phyloP scores from a whole-genome alignment of 2,888 invertebrate species.

The Arctia plantaginis region DNA sequence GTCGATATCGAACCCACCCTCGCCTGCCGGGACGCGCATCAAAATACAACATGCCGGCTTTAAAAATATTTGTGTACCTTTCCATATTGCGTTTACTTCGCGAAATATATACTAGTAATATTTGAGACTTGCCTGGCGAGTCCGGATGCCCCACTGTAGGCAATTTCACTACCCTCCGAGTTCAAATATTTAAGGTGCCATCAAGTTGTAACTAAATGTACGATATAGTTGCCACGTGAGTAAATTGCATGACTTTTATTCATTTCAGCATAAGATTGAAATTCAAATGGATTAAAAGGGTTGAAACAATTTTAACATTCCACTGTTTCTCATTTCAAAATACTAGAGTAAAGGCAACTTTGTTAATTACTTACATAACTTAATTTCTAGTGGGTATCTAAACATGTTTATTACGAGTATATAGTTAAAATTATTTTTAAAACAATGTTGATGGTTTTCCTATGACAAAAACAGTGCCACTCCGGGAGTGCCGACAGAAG shows the following conservation, averaged over 20 bases:
- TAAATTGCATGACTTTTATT: not conserved
- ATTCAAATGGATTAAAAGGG: not conserved
- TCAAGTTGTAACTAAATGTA: not conserved
- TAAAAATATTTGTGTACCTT: constrained; percentile 63
- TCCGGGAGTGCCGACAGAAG: too few species aligned
- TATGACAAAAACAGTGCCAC: too few species aligned
- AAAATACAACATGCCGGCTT: constrained; percentile 58
- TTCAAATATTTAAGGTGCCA: constrained; percentile 14
- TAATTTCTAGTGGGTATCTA: not conserved
- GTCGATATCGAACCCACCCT: constrained; percentile 55
- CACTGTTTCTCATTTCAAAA: not conserved
- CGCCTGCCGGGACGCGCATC: constrained; percentile 48
- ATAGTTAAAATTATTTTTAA: not conserved
- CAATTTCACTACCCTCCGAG: constrained; percentile 9
- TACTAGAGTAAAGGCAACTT: not conserved
- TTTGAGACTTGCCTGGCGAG: constrained; percentile 19
- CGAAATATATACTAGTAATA: constrained; percentile 39
- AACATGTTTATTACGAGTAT: not conserved
- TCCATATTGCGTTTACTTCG: constrained; percentile 48
- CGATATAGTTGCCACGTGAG: not conserved
- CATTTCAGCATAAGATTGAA: not conserved
- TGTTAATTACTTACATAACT: not conserved
- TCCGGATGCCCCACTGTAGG: constrained; percentile 16
- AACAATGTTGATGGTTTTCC: too few species aligned
- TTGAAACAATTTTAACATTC: not conserved